phyloP scores from a whole-genome alignment of 1,140 invertebrate genomes.

The Leptopilina boulardi region DNA sequence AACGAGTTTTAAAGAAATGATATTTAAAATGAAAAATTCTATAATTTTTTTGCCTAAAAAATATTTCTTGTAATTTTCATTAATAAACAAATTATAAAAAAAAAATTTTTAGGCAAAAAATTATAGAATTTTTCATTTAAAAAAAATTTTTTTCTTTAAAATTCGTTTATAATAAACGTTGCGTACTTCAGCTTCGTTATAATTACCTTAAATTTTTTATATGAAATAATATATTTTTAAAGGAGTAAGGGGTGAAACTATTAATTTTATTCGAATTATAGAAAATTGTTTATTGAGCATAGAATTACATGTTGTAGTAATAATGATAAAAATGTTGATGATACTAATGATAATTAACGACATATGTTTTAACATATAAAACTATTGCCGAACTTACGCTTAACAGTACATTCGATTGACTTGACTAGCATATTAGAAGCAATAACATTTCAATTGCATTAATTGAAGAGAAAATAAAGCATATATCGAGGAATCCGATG shows the following conservation, averaged over 20 bases:
- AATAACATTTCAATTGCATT: constrained; percentile 60
- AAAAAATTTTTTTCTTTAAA: too few relatives aligned
- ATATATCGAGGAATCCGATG: constrained; percentile 16
- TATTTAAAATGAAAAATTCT: too few relatives aligned
- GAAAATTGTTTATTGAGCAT: constrained; percentile 75
- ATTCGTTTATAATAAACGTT: too few relatives aligned
- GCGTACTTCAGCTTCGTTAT: too few relatives aligned
- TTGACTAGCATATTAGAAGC: constrained; percentile 73
- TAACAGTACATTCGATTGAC: constrained; percentile 62
- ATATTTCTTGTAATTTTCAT: too few relatives aligned
- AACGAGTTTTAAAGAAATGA: too few relatives aligned
- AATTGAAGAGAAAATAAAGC: constrained; percentile 40
- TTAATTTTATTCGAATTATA: constrained; percentile 55
- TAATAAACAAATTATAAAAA: too few relatives aligned
- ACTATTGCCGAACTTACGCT: constrained; percentile 47
- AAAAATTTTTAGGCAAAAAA: too few relatives aligned
- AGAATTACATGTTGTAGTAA: constrained; percentile 70
- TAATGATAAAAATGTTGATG: constrained; percentile 64
- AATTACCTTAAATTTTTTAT: too few relatives aligned
- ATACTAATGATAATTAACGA: constrained; percentile 61
- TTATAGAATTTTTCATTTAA: too few relatives aligned
- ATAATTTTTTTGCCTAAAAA: too few relatives aligned
- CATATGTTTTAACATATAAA: constrained; percentile 53
- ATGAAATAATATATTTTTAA: too few relatives aligned
- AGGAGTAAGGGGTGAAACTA: background rate